These are phyloP conservation scores for Albula glossodonta DNA, from an alignment of 2,113 vertebrate species.

Conservation along the genomic window DNA sequence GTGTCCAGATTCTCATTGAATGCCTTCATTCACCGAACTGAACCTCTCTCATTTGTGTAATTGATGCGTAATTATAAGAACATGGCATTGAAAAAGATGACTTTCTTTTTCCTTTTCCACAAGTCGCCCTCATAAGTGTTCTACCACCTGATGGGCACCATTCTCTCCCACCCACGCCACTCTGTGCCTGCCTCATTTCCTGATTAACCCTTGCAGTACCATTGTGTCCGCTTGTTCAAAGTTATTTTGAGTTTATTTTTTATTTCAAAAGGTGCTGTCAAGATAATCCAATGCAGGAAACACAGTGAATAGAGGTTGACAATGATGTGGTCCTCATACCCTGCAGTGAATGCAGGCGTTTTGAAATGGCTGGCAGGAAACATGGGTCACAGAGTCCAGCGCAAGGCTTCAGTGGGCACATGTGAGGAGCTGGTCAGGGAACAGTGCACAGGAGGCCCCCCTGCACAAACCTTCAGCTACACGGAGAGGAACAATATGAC, in stretches of 20 bases:
- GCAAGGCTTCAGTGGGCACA: too few relatives aligned
- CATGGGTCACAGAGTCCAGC: not conserved
- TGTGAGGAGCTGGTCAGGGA: not conserved
- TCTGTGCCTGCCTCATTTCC: not conserved
- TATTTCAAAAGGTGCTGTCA: not conserved
- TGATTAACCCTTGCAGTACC: not conserved
- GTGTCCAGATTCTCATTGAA: too few relatives aligned
- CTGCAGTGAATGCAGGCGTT: not conserved
- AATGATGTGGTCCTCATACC: not conserved
- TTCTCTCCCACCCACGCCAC: not conserved
- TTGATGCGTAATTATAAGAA: too few relatives aligned
- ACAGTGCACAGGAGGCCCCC: too few relatives aligned
- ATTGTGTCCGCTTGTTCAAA: not conserved
- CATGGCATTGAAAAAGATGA: too few relatives aligned
- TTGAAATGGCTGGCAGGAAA: not conserved
- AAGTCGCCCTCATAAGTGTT: not conserved
- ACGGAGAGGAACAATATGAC: not conserved
- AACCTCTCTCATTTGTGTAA: too few relatives aligned
- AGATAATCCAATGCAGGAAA: not conserved
- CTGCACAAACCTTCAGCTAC: conserved; percentile 1
- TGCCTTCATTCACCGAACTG: too few relatives aligned
- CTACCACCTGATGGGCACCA: not conserved
- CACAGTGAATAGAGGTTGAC: not conserved
- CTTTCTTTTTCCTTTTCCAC: too few relatives aligned
- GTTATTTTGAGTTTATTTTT: not conserved